Evolutionary conservation across 2,888 invertebrate species (phyloP), one percentile per base, ranked within the genome.

Genomic region (Drosophila phalerata): DNA sequence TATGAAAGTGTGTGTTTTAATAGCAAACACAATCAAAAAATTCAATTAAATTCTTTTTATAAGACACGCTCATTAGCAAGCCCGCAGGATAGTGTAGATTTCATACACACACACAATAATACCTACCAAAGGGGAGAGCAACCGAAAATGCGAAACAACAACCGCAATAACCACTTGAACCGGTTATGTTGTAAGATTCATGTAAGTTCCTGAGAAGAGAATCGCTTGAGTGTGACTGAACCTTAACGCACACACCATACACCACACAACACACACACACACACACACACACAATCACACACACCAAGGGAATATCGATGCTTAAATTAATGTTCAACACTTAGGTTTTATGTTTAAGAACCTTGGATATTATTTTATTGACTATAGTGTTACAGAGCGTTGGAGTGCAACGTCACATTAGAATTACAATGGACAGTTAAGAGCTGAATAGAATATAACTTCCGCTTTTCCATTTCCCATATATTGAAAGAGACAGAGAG

Each of bases 171-270:
- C 66, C 77, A 71, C 77, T 73, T 72, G 73, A 81, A 84, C 84
- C 86, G 84, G 84, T 84, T 84, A 55, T 86, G 81, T 81, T 79
- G 83, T 79, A 84, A 84, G 86, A 84, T 65, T 79, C 86, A 71
- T 81, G 81, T 78, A 78, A 80, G 85, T 79, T 81, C 68, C 72
- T 51, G 57, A 77, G 79, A 81, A 77, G 79, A 83, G 75, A 83
- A 85, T 81, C 86, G 77, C 61, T 79, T 79, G 69, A 86, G 79
- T 81, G 86, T 86, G 86, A 85, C 82, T 85, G 85, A 87, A 85
- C 87, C 80, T 80, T 77, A 57, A 64, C 43, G 66, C 55, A 72
- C 51, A 49, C 28, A 55, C 2, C 37, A 60, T 13, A 48, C 28
- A 47, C 10, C n/a, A n/a, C n/a, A n/a, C n/a, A n/a, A n/a, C 19